phyloP scores from a whole-genome alignment of 2,113 vertebrate species.

The Sinocyclocheilus rhinocerous region DNA sequence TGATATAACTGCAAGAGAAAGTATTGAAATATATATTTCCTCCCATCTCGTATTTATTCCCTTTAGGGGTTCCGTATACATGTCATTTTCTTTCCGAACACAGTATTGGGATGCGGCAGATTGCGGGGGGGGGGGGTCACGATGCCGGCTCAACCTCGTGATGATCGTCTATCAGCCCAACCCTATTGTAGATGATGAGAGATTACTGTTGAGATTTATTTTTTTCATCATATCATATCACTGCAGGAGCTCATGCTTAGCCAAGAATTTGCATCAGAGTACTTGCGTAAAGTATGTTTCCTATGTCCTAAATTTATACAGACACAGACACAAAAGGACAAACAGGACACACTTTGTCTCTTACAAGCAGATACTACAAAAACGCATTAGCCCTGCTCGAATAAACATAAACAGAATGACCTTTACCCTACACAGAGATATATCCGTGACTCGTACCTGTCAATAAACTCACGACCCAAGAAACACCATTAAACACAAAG shows the following conservation, averaged over 20 bases:
- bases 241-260: background rate
- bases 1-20: too few species aligned
- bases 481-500: slow-evolving; percentile 40
- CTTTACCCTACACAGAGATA: slow-evolving; percentile 32
- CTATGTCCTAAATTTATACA: background rate
- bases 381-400: slow-evolving; percentile 28
- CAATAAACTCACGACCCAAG: slow-evolving; percentile 33
- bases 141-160: too few species aligned
- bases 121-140: too few species aligned
- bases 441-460: slow-evolving; percentile 39
- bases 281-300: background rate
- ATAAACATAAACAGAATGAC: slow-evolving; percentile 31
- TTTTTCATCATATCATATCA: background rate
- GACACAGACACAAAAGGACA: slow-evolving; percentile 18
- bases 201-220: background rate
- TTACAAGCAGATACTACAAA: background rate
- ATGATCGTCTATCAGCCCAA: too few species aligned
- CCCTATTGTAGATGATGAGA: background rate
- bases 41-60: too few species aligned
- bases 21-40: too few species aligned
- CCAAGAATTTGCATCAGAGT: background rate
- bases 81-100: too few species aligned
- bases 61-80: too few species aligned
- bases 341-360: background rate
- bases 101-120: too few species aligned